Percentiles rank a stretch among this genome's conserved stretches.
phyloP scores from a whole-genome alignment of 2,113 vertebrate species.

The Cebidichthys violaceus region DNA sequence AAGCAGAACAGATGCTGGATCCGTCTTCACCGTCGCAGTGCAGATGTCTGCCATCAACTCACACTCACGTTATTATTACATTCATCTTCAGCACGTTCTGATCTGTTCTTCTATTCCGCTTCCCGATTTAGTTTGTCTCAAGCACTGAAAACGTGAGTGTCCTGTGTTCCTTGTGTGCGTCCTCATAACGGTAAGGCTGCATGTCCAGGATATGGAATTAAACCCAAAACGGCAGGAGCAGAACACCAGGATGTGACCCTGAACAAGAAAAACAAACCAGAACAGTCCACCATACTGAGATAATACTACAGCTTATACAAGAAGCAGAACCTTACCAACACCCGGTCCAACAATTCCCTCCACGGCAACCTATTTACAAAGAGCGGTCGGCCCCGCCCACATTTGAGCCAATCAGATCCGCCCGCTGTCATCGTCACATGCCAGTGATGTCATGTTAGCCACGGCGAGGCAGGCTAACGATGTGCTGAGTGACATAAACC shows the following conservation, averaged over 20 bases:
- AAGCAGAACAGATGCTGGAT: background rate
- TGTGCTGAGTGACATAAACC: conserved; percentile 1
- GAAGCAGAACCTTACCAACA: background rate
- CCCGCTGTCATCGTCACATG: background rate
- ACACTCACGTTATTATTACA: background rate
- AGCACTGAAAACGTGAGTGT: background rate
- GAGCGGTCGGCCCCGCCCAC: background rate
- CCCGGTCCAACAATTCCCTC: background rate
- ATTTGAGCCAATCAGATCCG: background rate
- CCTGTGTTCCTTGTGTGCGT: background rate
- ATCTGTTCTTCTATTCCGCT: background rate
- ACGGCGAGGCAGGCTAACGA: background rate
- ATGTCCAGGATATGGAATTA: background rate
- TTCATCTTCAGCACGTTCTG: background rate
- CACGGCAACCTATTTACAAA: too few relatives aligned
- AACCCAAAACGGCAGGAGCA: background rate
- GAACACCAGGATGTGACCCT: background rate
- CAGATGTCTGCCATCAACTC: background rate
- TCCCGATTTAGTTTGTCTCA: background rate
- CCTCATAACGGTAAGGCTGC: background rate
- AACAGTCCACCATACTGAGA: background rate
- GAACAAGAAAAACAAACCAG: background rate
- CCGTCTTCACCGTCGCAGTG: background rate
- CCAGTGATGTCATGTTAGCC: background rate
- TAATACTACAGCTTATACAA: background rate